These are phyloP conservation scores for Gallinago nigripennis DNA, from an alignment of 2,797 vertebrate species.

Conservation along the genomic window DNA sequence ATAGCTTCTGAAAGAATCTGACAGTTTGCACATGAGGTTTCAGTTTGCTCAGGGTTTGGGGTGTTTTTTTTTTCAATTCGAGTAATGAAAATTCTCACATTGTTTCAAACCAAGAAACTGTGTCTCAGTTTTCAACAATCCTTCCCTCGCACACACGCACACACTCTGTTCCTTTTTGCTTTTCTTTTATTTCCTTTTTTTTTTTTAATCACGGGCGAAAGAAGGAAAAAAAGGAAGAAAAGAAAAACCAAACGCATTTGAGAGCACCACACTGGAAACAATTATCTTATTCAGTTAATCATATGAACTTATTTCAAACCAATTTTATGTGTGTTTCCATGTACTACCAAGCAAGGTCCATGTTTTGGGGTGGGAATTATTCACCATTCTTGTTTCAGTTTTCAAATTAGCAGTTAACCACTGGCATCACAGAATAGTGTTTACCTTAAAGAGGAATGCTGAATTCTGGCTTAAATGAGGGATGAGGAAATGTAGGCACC, in stretches of 20 bases:
- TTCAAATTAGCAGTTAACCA: neutral
- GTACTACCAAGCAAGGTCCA: neutral
- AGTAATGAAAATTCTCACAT: constrained; percentile 57
- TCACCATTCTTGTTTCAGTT: neutral
- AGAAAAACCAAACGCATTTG: neutral
- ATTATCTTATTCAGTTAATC: neutral
- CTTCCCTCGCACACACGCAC: neutral
- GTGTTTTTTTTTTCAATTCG: neutral
- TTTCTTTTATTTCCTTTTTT: neutral
- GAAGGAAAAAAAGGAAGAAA: neutral
- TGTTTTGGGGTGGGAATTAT: neutral
- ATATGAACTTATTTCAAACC: neutral
- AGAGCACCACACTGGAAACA: neutral
- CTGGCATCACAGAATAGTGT: neutral
- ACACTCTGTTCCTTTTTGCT: neutral
- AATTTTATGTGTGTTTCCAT: neutral
- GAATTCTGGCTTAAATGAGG: neutral
- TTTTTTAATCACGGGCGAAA: neutral
- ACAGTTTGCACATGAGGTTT: constrained; percentile 50
- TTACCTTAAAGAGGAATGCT: neutral
- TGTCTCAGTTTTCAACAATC: neutral
- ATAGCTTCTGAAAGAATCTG: constrained; percentile 42
- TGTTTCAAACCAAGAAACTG: constrained; percentile 33
- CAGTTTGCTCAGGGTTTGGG: constrained; percentile 15
- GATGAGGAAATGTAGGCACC: neutral